A percentile compares a stretch with the other conserved stretches of the same genome.
Evolutionary conservation across 2,113 vertebrate genomes (phyloP).

Genomic region (Ovis canadensis): DNA sequence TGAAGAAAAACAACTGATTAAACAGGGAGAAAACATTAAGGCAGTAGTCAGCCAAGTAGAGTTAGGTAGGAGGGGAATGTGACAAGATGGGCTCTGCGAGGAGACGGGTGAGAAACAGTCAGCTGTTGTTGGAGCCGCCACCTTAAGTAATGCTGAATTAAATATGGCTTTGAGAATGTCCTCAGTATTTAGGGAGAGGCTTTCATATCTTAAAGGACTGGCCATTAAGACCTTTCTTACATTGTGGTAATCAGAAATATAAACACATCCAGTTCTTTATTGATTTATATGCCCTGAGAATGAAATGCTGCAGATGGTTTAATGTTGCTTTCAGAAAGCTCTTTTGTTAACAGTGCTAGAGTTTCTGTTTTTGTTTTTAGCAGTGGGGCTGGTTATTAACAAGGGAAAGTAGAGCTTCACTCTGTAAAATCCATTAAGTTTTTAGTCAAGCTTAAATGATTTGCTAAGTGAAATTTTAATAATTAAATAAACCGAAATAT

Average conservation of each 20-base stretch:
- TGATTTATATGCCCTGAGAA: slow-evolving; percentile 53
- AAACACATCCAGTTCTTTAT: slow-evolving; percentile 37
- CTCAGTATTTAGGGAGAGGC: background rate
- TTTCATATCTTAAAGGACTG: background rate
- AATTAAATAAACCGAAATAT: slow-evolving; percentile 50
- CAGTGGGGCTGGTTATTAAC: slow-evolving; percentile 31
- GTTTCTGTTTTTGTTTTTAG: slow-evolving; percentile 42
- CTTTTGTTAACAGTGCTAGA: slow-evolving; percentile 50
- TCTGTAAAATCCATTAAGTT: slow-evolving; percentile 56
- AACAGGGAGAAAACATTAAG: background rate
- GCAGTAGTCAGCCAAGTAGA: background rate
- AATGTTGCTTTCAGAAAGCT: slow-evolving; percentile 58
- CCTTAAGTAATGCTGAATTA: background rate
- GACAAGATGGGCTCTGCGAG: background rate
- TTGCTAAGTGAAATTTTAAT: slow-evolving; percentile 57
- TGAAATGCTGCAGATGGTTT: slow-evolving; percentile 46
- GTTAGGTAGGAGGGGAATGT: background rate
- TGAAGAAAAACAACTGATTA: background rate
- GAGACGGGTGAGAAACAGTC: background rate
- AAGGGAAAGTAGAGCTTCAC: slow-evolving; percentile 23
- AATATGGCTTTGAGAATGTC: background rate
- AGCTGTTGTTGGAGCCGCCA: background rate
- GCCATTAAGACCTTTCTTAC: slow-evolving; percentile 35
- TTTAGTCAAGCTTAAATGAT: slow-evolving; percentile 47
- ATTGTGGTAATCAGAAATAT: slow-evolving; percentile 25